Percentiles rank a stretch among this genome's conserved stretches.
Evolutionary conservation across 2,113 vertebrate species (phyloP).

Genomic region (Grus americana): DNA sequence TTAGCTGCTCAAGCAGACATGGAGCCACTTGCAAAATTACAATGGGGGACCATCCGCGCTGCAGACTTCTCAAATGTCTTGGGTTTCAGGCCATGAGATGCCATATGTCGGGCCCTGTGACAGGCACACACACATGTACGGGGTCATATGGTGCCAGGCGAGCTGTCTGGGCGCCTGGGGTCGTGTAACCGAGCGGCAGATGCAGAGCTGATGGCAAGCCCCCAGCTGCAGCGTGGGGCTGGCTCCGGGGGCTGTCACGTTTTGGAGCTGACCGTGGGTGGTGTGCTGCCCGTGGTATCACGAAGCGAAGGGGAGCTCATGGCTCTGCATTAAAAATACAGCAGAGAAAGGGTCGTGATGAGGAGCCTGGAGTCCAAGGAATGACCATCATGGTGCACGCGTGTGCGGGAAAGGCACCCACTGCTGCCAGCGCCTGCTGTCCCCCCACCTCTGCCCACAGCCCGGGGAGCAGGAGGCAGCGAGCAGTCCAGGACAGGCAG

Average conservation of each 20-base stretch:
- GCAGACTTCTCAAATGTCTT: not conserved
- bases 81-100: not conserved
- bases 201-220: not conserved
- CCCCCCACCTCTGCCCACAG: not conserved
- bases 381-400: accelerated
- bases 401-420: not conserved
- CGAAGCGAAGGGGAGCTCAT: not conserved
- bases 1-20: not conserved
- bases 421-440: not conserved
- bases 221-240: not conserved
- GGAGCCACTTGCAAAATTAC: not conserved
- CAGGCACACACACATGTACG: not conserved
- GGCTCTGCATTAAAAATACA: not conserved
- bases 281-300: accelerated
- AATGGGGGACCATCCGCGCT: accelerated
- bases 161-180: not conserved
- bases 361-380: not conserved
- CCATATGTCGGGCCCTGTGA: not conserved
- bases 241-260: accelerated
- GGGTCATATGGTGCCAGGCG: not conserved
- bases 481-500: accelerated
- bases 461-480: not conserved
- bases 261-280: not conserved
- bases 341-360: not conserved
- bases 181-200: not conserved